Base-by-base conservation (phyloP, 1,140 invertebrate genomes). In the Bombus fervidus region DNA sequence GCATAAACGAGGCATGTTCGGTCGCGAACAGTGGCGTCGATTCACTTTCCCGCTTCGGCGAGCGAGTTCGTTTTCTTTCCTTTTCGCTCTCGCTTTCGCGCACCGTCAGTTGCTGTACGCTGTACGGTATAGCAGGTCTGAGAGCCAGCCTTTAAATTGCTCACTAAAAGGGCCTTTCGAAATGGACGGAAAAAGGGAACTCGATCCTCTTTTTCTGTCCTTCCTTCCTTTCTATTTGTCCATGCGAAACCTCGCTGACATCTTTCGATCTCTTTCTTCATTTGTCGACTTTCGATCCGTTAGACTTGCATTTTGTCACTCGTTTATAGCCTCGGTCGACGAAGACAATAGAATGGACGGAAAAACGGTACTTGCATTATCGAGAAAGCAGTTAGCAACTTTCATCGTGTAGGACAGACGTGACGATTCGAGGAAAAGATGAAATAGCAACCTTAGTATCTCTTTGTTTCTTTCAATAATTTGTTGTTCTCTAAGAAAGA, bases 61-160 rank as follows among this genome's bases (percentile, higher is more conserved):
- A 83, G 25, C 73, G n/a, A 39, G 22, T 83, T 69, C 22, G 69
- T 84, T 84, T 75, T 66, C 66, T 79, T 79, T 79, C 66, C 75
- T 79, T 78, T 69, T 78, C 82, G 82, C 47, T 69, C 47, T 83
- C 74, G n/a, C 74, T 83, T 57, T 84, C 76, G 66, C 39, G 34
- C 22, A 62, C 43, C 43, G 47, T 78, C 82, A 57, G 77, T 83
- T 57, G 22, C 64, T 53, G 59, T 62, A n/a, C 59, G 22, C 37
- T 39, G 59, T 62, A 62, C 28, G 59, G 66, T 31, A 22, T 31
- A 79, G 62, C 75, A 84, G 76, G 79, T 47, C 76, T n/a, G 73
- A 77, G 64, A 71, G 22, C 22, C 53, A 47, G 53, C 18, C 74
- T 74, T 47, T 62, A 78, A 84, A 79, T 84, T 71, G 39, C 31